A percentile compares a stretch with the other conserved stretches of the same genome.
Evolutionary conservation across 2,113 vertebrate genomes (phyloP).

Genomic region (Connochaetes taurinus): DNA sequence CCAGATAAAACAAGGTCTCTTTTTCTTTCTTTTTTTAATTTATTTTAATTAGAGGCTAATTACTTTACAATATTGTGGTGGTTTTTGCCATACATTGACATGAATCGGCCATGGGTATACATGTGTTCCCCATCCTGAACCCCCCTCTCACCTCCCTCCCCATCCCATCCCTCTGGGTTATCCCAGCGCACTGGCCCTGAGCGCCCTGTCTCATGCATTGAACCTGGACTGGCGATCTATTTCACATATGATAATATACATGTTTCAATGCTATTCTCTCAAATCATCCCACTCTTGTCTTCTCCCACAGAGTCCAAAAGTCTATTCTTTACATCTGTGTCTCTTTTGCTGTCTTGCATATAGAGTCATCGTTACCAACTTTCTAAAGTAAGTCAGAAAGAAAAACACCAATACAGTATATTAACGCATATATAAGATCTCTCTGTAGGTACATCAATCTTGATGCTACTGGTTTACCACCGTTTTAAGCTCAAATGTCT

Average conservation of each 20-base stretch:
- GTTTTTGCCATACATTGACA: not conserved
- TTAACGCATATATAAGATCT: not conserved
- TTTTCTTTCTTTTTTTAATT: not conserved
- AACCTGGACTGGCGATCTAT: not conserved
- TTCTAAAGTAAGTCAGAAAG: not conserved
- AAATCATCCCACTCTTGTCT: not conserved
- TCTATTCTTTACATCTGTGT: not conserved
- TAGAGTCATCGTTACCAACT: not conserved
- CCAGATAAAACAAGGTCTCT: not conserved
- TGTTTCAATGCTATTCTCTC: not conserved
- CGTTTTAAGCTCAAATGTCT: slow-evolving; percentile 12
- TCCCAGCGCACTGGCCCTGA: not conserved
- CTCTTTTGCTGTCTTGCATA: not conserved
- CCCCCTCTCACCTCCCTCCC: not conserved
- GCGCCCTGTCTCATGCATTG: not conserved
- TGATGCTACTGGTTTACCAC: not conserved
- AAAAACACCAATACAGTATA: not conserved
- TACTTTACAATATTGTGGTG: not conserved
- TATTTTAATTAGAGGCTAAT: not conserved
- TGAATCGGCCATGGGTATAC: not conserved
- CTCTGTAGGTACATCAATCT: not conserved
- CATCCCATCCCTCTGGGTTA: not conserved
- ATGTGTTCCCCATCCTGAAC: not conserved
- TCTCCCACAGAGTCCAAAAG: not conserved
- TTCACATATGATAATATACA: not conserved